These are phyloP conservation scores for Papilio polyxenes DNA, from an alignment of 1,140 invertebrate genomes.

Conservation along the genomic window DNA sequence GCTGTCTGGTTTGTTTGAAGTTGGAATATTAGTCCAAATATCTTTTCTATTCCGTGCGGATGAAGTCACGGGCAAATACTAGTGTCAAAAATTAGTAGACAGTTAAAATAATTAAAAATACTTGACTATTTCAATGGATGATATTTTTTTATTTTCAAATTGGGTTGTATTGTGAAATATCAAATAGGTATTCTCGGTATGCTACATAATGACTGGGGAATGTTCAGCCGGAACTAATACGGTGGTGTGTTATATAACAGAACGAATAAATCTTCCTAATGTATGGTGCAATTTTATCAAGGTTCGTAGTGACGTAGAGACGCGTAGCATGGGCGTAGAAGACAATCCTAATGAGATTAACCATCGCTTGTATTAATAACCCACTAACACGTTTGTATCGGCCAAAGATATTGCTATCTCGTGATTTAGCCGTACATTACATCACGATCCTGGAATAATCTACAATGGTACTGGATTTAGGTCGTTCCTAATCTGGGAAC, in stretches of 20 bases:
- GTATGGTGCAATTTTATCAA: constrained; percentile 20
- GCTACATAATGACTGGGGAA: constrained; percentile 1
- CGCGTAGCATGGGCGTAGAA: constrained; percentile 43
- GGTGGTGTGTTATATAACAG: neutral
- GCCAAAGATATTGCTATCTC: constrained; percentile 5
- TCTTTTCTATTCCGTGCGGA: too few species aligned
- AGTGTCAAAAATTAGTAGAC: too few species aligned
- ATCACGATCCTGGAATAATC: constrained; percentile 23
- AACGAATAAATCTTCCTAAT: neutral
- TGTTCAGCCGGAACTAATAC: constrained; percentile 22
- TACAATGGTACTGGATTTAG: constrained; percentile 16
- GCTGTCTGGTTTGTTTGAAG: neutral
- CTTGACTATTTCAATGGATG: neutral
- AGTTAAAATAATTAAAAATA: neutral
- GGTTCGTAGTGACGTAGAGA: constrained; percentile 39
- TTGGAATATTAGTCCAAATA: too few species aligned
- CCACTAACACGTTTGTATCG: constrained; percentile 1
- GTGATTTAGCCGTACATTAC: neutral
- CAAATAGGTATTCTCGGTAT: neutral
- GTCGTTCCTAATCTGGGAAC: neutral
- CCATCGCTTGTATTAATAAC: constrained; percentile 33
- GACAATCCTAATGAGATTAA: constrained; percentile 34
- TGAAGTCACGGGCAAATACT: too few species aligned
- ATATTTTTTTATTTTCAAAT: neutral
- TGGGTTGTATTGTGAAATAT: neutral